Percentiles rank a stretch among this genome's conserved stretches.
phyloP scores from a whole-genome alignment of 2,888 invertebrate genomes.

The Epistrophella euchroma region DNA sequence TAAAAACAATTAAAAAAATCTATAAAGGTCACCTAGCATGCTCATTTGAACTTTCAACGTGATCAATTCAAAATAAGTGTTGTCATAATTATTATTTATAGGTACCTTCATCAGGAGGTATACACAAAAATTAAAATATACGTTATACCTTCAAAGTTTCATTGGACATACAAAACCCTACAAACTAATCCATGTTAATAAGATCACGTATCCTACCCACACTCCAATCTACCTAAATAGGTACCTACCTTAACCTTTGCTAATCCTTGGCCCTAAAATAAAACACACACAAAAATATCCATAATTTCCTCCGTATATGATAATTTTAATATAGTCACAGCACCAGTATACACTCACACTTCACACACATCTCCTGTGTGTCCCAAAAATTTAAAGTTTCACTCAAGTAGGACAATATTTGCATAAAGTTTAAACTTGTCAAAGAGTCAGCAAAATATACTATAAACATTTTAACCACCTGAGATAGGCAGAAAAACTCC shows the following conservation, averaged over 20 bases:
- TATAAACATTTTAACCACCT: conserved; percentile 20
- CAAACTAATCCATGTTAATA: conserved; percentile 31
- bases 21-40: not conserved
- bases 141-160: not conserved
- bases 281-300: not conserved
- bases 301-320: conserved; percentile 34
- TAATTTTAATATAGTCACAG: not conserved
- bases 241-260: conserved; percentile 15
- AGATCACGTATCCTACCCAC: conserved; percentile 8
- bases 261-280: conserved; percentile 32
- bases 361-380: not conserved
- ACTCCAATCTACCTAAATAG: not conserved
- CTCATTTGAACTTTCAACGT: not conserved
- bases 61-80: conserved; percentile 13
- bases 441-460: conserved; percentile 27
- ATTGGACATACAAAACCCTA: not conserved
- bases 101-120: not conserved
- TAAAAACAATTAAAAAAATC: not conserved
- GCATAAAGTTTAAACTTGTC: conserved; percentile 49
- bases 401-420: conserved; percentile 58
- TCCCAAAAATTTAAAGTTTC: conserved; percentile 54
- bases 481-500: not conserved
- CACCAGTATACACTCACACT: not conserved
- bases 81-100: not conserved
- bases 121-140: not conserved